Percentiles rank a stretch among this genome's conserved stretches.
Conservation (phyloP, 2,888 invertebrate species). For the Cordilura impudica region DNA sequence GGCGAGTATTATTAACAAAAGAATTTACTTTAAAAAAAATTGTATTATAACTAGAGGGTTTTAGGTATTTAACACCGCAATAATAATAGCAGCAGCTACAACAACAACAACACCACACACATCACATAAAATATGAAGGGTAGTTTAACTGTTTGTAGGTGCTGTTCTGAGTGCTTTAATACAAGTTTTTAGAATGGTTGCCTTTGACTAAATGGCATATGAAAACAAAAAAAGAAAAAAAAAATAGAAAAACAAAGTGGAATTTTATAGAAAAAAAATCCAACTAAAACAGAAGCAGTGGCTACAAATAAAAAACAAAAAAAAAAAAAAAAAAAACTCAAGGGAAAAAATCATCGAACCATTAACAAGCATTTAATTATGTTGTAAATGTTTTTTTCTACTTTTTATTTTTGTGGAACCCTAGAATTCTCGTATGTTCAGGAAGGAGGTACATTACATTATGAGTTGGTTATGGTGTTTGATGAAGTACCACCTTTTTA, state of each 20-base stretch:
- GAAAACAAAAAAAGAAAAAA: background rate
- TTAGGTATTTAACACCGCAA: constrained; percentile 30
- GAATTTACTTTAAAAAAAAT: no score
- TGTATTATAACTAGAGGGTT: constrained; percentile 21
- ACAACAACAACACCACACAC: constrained; percentile 5
- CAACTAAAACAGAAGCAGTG: constrained; percentile 13
- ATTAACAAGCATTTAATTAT: constrained; percentile 77
- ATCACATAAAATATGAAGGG: constrained; percentile 18
- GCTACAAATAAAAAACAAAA: background rate
- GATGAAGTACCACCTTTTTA: no score
- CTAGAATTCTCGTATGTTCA: no score
- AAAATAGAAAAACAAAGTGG: background rate
- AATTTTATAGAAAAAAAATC: background rate
- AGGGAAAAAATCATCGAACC: constrained; percentile 73
- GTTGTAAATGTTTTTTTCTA: constrained; percentile 56
- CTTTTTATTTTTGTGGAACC: background rate
- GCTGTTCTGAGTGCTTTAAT: constrained; percentile 33
- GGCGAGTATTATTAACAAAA: background rate
- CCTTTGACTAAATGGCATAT: constrained; percentile 15
- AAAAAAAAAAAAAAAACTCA: constrained; percentile 23
- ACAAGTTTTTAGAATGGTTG: constrained; percentile 35
- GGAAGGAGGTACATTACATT: no score
- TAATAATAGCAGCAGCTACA: constrained; percentile 17
- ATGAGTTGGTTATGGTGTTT: no score
- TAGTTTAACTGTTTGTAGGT: constrained; percentile 48